Conservation (phyloP, 1,140 invertebrate genomes). For the Lepidurus apus region DNA sequence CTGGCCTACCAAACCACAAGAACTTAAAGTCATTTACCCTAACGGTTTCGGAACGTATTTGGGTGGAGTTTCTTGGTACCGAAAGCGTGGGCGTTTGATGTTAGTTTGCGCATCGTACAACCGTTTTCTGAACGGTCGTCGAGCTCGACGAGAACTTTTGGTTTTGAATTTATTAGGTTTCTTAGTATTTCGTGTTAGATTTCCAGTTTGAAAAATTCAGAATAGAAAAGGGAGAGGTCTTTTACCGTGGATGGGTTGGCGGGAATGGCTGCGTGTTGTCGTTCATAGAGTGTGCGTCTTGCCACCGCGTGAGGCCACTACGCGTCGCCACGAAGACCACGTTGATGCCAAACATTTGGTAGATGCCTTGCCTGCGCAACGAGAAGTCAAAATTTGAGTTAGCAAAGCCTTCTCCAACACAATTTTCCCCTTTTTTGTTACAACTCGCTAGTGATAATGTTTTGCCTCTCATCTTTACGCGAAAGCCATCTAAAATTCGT, state of each 20-base stretch:
- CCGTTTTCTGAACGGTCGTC: slow-evolving; percentile 17
- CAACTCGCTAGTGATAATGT: not conserved
- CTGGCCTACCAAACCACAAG: not conserved
- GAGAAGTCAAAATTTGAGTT: slow-evolving; percentile 34
- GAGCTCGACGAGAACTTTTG: not conserved
- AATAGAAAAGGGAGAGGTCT: not conserved
- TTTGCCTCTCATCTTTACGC: not conserved
- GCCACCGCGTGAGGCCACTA: slow-evolving; percentile 79
- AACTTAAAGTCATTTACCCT: not conserved
- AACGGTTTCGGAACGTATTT: not conserved
- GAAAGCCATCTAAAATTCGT: not conserved
- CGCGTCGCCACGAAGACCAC: slow-evolving; percentile 82
- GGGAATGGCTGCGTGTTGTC: slow-evolving; percentile 30
- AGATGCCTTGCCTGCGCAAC: slow-evolving; percentile 66
- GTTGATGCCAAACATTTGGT: slow-evolving; percentile 75
- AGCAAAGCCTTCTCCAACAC: not conserved
- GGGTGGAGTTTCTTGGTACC: not conserved
- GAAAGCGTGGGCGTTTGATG: not conserved
- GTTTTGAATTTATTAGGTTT: not conserved
- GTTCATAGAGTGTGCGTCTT: slow-evolving; percentile 45
- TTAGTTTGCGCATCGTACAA: not conserved
- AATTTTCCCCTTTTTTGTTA: not conserved
- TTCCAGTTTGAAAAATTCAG: not conserved
- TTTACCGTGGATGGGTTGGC: not conserved
- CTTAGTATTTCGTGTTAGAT: not conserved